Conservation (phyloP, 2,113 vertebrate genomes). For the Colossoma macropomum region DNA sequence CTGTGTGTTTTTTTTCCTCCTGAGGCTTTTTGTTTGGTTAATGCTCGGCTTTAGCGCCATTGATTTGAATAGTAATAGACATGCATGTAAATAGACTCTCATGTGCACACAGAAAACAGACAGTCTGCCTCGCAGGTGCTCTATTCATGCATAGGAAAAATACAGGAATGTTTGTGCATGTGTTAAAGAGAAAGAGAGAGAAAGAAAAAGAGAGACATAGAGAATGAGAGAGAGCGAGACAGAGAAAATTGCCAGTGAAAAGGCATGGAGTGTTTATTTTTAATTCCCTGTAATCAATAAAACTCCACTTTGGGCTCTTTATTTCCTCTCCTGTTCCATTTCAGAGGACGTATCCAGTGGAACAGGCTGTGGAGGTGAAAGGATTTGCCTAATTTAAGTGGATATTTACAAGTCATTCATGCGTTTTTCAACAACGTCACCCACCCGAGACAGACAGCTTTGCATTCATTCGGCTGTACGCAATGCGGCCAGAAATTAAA, state of each 20-base stretch:
- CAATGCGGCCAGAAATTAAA: slow-evolving; percentile 67
- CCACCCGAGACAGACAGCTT: slow-evolving; percentile 71
- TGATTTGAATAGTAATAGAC: slow-evolving; percentile 80
- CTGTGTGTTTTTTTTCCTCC: slow-evolving; percentile 43
- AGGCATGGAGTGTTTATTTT: background rate
- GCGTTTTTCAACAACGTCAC: slow-evolving; percentile 75
- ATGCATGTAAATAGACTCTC: slow-evolving; percentile 76
- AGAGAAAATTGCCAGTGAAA: background rate
- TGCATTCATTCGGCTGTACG: slow-evolving; percentile 50
- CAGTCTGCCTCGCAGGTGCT: slow-evolving; percentile 67
- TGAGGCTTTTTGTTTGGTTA: slow-evolving; percentile 69
- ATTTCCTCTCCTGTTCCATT: background rate
- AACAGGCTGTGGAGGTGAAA: slow-evolving; percentile 48
- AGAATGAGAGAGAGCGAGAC: background rate
- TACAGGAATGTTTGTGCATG: slow-evolving; percentile 62
- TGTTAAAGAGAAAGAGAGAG: background rate
- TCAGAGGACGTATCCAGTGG: background rate
- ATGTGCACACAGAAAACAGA: slow-evolving; percentile 63
- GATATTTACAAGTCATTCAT: slow-evolving; percentile 70
- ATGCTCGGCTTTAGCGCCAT: slow-evolving; percentile 64
- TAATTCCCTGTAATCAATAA: slow-evolving; percentile 33
- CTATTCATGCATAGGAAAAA: slow-evolving; percentile 41
- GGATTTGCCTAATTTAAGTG: slow-evolving; percentile 76
- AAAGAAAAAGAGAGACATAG: slow-evolving; percentile 51
- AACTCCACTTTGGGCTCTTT: background rate